These are phyloP conservation scores for Coptodon bakossiorum DNA, from an alignment of 2,113 vertebrate genomes.

Conservation along the genomic window DNA sequence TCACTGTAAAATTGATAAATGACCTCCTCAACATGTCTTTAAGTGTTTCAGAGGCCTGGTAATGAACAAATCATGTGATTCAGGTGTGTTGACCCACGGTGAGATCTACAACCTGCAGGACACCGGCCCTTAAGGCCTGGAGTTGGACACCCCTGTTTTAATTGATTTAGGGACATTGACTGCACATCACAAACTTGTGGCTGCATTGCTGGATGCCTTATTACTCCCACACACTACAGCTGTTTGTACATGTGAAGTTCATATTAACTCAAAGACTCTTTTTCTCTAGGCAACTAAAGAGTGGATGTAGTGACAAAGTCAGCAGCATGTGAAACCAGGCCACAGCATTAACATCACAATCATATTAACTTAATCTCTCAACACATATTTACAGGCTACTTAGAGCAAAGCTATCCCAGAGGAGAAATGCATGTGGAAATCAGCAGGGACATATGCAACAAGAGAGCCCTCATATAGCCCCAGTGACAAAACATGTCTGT, in stretches of 20 bases:
- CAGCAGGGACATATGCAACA: not conserved
- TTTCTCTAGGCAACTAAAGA: not conserved
- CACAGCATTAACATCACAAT: not conserved
- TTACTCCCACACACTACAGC: too few relatives aligned
- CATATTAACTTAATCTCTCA: not conserved
- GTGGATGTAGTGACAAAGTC: not conserved
- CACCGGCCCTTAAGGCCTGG: too few relatives aligned
- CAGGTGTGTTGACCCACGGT: not conserved
- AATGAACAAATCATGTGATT: not conserved
- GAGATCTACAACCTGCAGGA: not conserved
- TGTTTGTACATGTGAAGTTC: too few relatives aligned
- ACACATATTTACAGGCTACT: not conserved
- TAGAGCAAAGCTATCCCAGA: not conserved
- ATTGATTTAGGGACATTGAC: too few relatives aligned
- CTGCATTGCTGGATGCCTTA: too few relatives aligned
- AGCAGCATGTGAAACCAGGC: not conserved
- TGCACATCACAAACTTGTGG: too few relatives aligned
- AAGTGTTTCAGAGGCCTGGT: not conserved
- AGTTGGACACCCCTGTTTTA: too few relatives aligned
- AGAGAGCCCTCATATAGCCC: not conserved
- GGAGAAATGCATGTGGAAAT: not conserved
- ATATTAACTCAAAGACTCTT: too few relatives aligned
- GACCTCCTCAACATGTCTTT: too few relatives aligned
- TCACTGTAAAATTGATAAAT: not conserved
- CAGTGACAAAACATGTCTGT: not conserved